Evolutionary conservation across 2,888 invertebrate genomes (phyloP), one percentile per base, ranked within the genome.

Genomic region (Habroteleia sp.): DNA sequence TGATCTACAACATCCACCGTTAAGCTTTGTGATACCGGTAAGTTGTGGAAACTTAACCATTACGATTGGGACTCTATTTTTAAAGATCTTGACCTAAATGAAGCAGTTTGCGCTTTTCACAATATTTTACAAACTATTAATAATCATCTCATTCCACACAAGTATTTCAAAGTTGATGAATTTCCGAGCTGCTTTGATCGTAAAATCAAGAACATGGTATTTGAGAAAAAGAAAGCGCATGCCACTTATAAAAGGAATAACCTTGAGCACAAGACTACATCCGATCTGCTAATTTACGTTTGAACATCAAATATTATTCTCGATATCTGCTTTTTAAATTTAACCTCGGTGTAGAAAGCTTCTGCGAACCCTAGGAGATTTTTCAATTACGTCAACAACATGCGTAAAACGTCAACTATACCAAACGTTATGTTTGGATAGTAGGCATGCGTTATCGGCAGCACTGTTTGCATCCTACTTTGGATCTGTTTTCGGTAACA

Each of bases 101-200:
- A 3, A 6, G 25, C 25, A 25, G 25, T 25, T 6, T 25, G 25
- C 7, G 25, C 25, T 5, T 25, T 25, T 6, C 25, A 25, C 7
- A 7, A 25, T 25, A 17, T 39, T 17, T 17, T 39, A 17, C 2
- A n/a, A 1, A 2, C 16, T 17, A 39, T 39, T 17, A 16, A 17
- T 8, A 8, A 0, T 13, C 2, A 5, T 7, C 17, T 8, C 6
- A 17, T 39, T 8, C 37, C 37, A 0, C 17, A 8, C 8, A 39
- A 17, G 7, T 8, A 8, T 5, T 17, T 3, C 6, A 39, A 3
- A 39, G 8, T 39, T 4, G 37, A 39, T 13, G n/a, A 16, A 8
- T 39, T 39, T 8, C 37, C 37, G 2, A n/a, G 16, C 17, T 39
- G 37, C 17, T 39, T 39, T n/a, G 37, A 39, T 8, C 16, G 16